Evolutionary conservation across 2,797 vertebrate species (phyloP), one percentile per base, ranked within the genome.

Genomic region (Gadopsis bispinosus): DNA sequence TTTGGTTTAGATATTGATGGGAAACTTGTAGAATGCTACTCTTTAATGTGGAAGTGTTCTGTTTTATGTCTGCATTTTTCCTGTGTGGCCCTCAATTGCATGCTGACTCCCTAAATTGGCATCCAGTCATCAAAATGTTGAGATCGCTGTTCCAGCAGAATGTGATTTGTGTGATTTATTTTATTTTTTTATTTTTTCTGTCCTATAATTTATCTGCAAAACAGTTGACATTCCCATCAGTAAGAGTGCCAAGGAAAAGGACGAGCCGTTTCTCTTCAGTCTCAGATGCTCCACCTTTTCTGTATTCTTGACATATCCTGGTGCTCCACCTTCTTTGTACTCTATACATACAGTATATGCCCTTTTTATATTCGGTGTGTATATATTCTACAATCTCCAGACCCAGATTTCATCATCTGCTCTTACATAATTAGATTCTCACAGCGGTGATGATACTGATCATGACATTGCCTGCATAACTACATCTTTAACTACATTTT

Each of bases 361-460:
- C 16, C 22, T 12, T 64, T 35, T 39, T 13, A 35, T 50, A n/a
- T 31, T n/a, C 19, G 13, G 31, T 67, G 19, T 73, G 56, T 14
- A 13, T 54, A 35, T 33, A 4, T 29, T 29, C 11, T 41, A 51
- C 48, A 20, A 7, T 37, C 20, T 31, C 20, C n/a, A 17, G 16
- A 13, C 26, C n/a, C 37, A 50, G 17, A 43, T 54, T 29, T 56
- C 8, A 41, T 43, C 26, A 61, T 37, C n/a, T 5, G 1, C 9
- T 11, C 43, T 58, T 58, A 16, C 37, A 47, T 83, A 79, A 83
- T 26, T 69, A 19, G 26, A 71, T 58, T 55, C 20, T 33, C 56
- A 33, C 26, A 60, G 59, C 33, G 31, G 50, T 54, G 54, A 16
- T 6, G 13, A 31, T 13, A 41, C 16, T 10, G 10, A 73, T 59